Base-by-base conservation (phyloP, 2,888 invertebrate genomes). In the Stenichneumon culpator region DNA sequence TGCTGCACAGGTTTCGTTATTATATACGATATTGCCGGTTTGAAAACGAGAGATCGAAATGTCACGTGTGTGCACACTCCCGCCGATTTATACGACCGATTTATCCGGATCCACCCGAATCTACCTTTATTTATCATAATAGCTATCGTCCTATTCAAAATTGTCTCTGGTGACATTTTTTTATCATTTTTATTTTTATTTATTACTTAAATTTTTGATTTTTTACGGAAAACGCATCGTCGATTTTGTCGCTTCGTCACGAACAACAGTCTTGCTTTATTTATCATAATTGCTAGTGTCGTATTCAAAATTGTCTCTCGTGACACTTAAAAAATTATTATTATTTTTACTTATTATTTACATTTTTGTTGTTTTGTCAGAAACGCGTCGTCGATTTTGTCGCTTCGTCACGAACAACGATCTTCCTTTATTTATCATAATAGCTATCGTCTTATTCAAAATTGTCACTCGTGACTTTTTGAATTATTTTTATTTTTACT, bases 21-120 rank as follows among this genome's bases (percentile, higher is more conserved):
- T 75, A 85, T 50, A 73, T 75, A 79, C 74, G 78, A 74, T 44
- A 44, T 84, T 70, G 82, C 52, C 63, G 60, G 65, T 79, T 70
- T 78, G 32, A 69, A 65, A 57, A 39, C 22, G 72, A 68, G 72
- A 67, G 60, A 60, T 63, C 60, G 28, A 63, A 63, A 57, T 57
- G 57, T 57, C n/a, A 25, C 22, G 36, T 67, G 52, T 16, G 36
- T 9, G 52, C 50, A 25, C 52, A n/a, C 28, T 7, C 11, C 9
- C 25, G 22, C 67, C 67, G 39, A 67, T 67, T 44, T 67, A 67
- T 67, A 36, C 39, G 67, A 39, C 36, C 39, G 67, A 36, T 36
- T 39, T 67, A 39, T 36, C 36, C 9, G 54, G 63, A n/a, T 16
- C 65, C 4, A 36, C 16, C 44, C 19, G 47, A 32, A 54, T 54